Conservation (phyloP, 2,888 invertebrate species). For the Desoria tigrina region DNA sequence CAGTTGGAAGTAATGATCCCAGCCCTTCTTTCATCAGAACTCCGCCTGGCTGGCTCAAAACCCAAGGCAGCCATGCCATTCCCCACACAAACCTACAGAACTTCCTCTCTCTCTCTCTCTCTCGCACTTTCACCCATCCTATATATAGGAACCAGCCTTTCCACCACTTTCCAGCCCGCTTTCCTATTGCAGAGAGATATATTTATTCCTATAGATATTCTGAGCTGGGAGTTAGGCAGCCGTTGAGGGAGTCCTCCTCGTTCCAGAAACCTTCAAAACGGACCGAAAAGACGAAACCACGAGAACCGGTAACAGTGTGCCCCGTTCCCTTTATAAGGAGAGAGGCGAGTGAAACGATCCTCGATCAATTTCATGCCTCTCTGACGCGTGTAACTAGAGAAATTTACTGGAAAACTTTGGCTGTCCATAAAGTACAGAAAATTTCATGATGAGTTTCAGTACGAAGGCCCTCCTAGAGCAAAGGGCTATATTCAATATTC, state of each 20-base stretch:
- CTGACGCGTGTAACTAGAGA: conserved; percentile 51
- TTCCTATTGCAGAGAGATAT: too few relatives aligned
- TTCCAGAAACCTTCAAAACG: too few relatives aligned
- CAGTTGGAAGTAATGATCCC: conserved; percentile 52
- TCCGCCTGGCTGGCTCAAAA: conserved; percentile 50
- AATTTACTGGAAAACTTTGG: conserved; percentile 53
- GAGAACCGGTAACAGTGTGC: too few relatives aligned
- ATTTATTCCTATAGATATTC: too few relatives aligned
- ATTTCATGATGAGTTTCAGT: conserved; percentile 9
- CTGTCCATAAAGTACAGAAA: conserved; percentile 51
- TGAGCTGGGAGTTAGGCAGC: too few relatives aligned
- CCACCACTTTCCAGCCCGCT: too few relatives aligned
- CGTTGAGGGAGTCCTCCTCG: too few relatives aligned
- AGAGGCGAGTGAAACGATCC: conserved; percentile 50
- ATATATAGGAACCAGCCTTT: too few relatives aligned
- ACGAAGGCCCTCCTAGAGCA: not conserved
- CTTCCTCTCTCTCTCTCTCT: conserved; percentile 6
- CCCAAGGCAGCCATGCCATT: conserved; percentile 20
- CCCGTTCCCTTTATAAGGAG: too few relatives aligned
- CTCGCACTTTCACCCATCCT: conserved; percentile 4
- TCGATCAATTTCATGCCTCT: conserved; percentile 53
- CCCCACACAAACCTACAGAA: conserved; percentile 16
- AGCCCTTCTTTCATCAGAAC: conserved; percentile 53
- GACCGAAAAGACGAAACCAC: too few relatives aligned
- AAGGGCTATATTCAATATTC: too few relatives aligned